These are phyloP conservation scores for Hirtodrosophila cameraria DNA, from an alignment of 2,888 invertebrate species.

Conservation along the genomic window DNA sequence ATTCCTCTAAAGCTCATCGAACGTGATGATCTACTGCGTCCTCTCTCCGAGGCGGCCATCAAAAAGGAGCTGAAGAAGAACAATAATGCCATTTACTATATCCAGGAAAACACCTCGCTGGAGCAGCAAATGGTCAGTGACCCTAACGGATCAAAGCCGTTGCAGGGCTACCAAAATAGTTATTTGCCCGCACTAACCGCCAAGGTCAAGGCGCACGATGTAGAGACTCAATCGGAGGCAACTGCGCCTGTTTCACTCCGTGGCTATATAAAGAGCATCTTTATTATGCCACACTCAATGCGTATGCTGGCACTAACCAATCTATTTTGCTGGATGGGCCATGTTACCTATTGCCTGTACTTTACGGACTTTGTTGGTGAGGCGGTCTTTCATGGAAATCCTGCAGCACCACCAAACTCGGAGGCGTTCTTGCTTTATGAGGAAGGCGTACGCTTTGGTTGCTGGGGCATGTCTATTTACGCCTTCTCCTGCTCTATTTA, in stretches of 20 bases:
- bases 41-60: conserved; percentile 80
- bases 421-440: conserved; percentile 76
- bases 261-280: conserved; percentile 85
- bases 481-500: conserved; percentile 84
- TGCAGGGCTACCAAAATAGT: conserved; percentile 70
- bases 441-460: conserved; percentile 84
- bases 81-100: conserved; percentile 80
- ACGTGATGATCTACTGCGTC: conserved; percentile 80
- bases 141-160: conserved; percentile 14
- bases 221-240: conserved; percentile 32
- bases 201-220: conserved; percentile 29
- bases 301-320: conserved; percentile 87
- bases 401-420: conserved; percentile 71
- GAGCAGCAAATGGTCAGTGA: conserved; percentile 71
- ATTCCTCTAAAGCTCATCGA: conserved; percentile 85
- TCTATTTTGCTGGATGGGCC: conserved; percentile 88
- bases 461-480: conserved; percentile 84
- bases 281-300: conserved; percentile 86
- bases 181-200: conserved; percentile 29
- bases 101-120: conserved; percentile 77
- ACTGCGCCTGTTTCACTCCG: conserved; percentile 73
- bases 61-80: conserved; percentile 81
- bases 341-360: conserved; percentile 88
- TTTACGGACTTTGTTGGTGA: conserved; percentile 89
- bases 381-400: conserved; percentile 78